Evolutionary conservation across 2,888 invertebrate genomes (phyloP).

Genomic region (Drosophila melanosoma): DNA sequence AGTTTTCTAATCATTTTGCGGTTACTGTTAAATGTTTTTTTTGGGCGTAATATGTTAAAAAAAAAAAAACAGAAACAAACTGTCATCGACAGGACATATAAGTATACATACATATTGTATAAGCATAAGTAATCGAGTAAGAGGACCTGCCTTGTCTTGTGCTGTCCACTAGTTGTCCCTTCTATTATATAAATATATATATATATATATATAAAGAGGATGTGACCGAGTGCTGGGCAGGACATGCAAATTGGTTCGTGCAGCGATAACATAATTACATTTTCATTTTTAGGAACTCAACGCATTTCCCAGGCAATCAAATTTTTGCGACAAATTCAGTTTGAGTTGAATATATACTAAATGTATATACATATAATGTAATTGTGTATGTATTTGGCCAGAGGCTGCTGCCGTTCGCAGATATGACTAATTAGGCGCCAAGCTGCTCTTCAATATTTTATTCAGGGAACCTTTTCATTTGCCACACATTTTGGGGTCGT

Average conservation of each 20-base stretch:
- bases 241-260: constrained; percentile 53
- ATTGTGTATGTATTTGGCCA: neutral
- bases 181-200: constrained; percentile 40
- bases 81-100: neutral
- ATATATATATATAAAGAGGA: constrained; percentile 16
- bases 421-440: constrained; percentile 39
- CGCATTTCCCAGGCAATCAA: constrained; percentile 31
- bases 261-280: constrained; percentile 51
- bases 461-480: constrained; percentile 16
- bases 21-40: neutral
- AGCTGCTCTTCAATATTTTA: constrained; percentile 33
- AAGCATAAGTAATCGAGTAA: neutral
- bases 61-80: neutral
- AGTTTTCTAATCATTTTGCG: constrained; percentile 7
- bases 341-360: constrained; percentile 16
- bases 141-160: neutral
- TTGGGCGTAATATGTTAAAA: neutral
- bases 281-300: constrained; percentile 28
- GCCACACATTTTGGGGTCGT: neutral
- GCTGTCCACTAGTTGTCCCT: constrained; percentile 27
- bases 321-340: constrained; percentile 51
- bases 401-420: constrained; percentile 6
- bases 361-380: neutral
- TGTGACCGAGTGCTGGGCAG: constrained; percentile 16
- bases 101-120: neutral